Evolutionary conservation across 1,140 invertebrate genomes (phyloP), one percentile per base, ranked within the genome.

Genomic region (Nixonia krombeini): DNA sequence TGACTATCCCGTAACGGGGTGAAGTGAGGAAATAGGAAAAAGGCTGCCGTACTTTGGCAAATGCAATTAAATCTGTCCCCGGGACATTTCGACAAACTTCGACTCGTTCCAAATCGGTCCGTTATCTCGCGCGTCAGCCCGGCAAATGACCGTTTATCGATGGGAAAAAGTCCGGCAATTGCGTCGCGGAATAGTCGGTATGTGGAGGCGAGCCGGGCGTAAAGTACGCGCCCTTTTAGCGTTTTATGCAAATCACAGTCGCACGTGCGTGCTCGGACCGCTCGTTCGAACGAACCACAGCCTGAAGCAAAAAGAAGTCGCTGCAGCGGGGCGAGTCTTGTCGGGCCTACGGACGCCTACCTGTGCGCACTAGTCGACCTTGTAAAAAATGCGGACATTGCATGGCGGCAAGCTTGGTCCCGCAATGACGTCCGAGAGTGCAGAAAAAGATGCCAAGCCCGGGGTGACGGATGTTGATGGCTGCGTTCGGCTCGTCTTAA

Each of bases 381-480:
- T 71, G 64, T 66, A 64, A 71, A 74, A 74, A 74, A 71, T 74
- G 68, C 65, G 63, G 68, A 66, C 57, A 66, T 74, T 42, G 55
- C 41, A 45, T 58, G 52, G 47, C 25, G 45, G 55, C 52, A 49
- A 33, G 46, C 41, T 46, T 26, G 53, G 58, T 65, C 45, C 64
- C 57, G 57, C 52, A 57, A 58, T 50, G 51, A 66, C 57, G 67
- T 42, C 50, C 55, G 40, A 50, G 57, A 63, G 66, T 56, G 57
- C 62, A 35, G 62, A 62, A 50, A 50, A 70, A 70, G 46, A 57
- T 28, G 13, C 21, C 29, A 41, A 21, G 44, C 46, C 59, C n/a
- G n/a, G n/a, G n/a, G n/a, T 61, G 70, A 58, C 56, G 44, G 52
- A 68, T 67, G 56, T 68, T 59, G 53, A 65, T 69, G 46, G 52